Evolutionary conservation across 2,797 vertebrate genomes (phyloP).

Genomic region (Oreonectes daqikongensis): DNA sequence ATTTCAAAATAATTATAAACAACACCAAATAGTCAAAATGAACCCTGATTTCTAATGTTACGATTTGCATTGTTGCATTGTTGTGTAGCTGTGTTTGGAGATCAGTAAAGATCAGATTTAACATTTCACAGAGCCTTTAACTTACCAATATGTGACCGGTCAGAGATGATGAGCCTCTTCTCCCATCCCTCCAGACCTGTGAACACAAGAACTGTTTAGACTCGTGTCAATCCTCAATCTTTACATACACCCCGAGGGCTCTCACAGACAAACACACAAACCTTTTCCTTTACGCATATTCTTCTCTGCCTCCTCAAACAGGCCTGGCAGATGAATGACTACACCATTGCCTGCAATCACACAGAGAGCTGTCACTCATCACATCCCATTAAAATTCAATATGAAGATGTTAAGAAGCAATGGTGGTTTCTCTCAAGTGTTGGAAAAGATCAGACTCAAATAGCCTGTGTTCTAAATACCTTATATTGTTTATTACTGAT

Average conservation of each 20-base stretch:
- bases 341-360: conserved; percentile 88
- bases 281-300: conserved; percentile 93
- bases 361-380: not conserved
- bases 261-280: conserved; percentile 64
- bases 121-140: not conserved
- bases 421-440: not conserved
- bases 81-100: not conserved
- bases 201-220: conserved; percentile 50
- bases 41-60: not conserved
- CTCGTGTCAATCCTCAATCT: not conserved
- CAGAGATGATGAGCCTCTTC: conserved; percentile 93
- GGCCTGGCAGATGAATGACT: conserved; percentile 95
- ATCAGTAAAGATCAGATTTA: not conserved
- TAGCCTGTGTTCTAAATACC: not conserved
- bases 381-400: too few species aligned
- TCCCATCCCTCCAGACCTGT: conserved; percentile 95
- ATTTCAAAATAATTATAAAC: not conserved
- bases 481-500: too few species aligned
- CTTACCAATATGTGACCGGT: conserved; percentile 98
- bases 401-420: not conserved
- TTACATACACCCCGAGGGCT: not conserved
- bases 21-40: too few species aligned
- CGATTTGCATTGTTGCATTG: not conserved
- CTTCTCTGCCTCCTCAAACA: conserved; percentile 97
- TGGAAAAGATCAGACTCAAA: not conserved